Conservation (phyloP, 2,888 invertebrate genomes). For the Eulithis prunata region DNA sequence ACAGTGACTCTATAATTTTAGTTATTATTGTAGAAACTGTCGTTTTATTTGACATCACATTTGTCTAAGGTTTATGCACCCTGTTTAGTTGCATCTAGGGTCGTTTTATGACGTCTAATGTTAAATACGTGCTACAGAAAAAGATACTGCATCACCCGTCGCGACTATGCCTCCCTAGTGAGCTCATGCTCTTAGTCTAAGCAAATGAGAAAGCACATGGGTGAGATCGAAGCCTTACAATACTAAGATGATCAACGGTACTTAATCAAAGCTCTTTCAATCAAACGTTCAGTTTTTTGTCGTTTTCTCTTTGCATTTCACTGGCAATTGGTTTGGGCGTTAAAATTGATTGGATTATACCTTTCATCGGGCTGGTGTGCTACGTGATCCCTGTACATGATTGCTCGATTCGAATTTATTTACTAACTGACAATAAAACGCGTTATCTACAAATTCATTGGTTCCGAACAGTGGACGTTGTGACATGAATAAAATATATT, state of each 20-base stretch:
- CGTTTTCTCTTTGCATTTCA: constrained; percentile 64
- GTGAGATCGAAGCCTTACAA: neutral
- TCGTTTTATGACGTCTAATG: too few relatives aligned
- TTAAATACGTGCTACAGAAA: too few relatives aligned
- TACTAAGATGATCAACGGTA: neutral
- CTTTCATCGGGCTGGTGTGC: constrained; percentile 61
- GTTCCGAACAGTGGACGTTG: constrained; percentile 49
- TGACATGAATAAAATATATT: constrained; percentile 66
- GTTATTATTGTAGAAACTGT: too few relatives aligned
- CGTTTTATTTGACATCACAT: too few relatives aligned
- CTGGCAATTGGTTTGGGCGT: constrained; percentile 66
- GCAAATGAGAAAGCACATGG: neutral
- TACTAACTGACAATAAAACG: constrained; percentile 73
- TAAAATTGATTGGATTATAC: constrained; percentile 81
- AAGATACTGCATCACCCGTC: too few relatives aligned
- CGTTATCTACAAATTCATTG: constrained; percentile 71
- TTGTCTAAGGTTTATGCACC: too few relatives aligned
- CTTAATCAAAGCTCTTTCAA: constrained; percentile 17
- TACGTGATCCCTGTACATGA: constrained; percentile 77
- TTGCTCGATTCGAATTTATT: constrained; percentile 72
- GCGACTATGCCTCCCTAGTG: too few relatives aligned
- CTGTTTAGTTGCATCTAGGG: too few relatives aligned
- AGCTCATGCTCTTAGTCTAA: too few relatives aligned
- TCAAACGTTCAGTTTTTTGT: constrained; percentile 36
- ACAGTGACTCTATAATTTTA: too few relatives aligned